Conservation (phyloP, 2,888 invertebrate genomes). For the Ophioninae sp. region DNA sequence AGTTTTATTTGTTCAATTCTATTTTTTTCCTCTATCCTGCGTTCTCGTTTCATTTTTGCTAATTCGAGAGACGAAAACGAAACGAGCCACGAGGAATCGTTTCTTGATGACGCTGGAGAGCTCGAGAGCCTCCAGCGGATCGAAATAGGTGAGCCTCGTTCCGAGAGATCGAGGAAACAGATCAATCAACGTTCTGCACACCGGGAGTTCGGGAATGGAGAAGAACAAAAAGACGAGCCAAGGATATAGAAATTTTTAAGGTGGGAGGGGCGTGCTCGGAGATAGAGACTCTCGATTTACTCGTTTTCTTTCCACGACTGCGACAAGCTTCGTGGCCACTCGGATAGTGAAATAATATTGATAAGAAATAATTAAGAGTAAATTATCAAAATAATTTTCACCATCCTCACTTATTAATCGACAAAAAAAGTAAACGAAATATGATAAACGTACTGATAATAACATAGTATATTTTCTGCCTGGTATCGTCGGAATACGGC, state of each 20-base stretch:
- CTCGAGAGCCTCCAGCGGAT: conserved; percentile 21
- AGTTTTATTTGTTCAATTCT: too few species aligned
- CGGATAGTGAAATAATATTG: too few species aligned
- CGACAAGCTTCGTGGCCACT: neutral
- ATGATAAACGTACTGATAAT: too few species aligned
- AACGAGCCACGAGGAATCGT: neutral
- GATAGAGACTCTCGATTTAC: conserved; percentile 45
- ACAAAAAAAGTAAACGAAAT: too few species aligned
- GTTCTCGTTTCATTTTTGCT: neutral
- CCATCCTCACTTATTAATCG: too few species aligned
- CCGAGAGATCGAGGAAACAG: conserved; percentile 46
- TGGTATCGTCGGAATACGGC: too few species aligned
- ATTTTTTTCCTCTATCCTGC: neutral
- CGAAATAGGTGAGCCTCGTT: conserved; percentile 29
- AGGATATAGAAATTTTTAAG: conserved; percentile 4
- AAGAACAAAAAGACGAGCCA: conserved; percentile 12
- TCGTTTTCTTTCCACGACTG: conserved; percentile 30
- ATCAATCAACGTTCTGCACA: conserved; percentile 52
- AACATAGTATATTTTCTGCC: too few species aligned
- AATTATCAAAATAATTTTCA: too few species aligned
- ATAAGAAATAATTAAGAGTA: too few species aligned
- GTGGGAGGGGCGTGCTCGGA: neutral
- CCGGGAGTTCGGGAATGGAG: conserved; percentile 23
- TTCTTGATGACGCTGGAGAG: neutral
- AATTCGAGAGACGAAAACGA: neutral